Percentiles rank a stretch among this genome's conserved stretches.
Evolutionary conservation across 1,140 invertebrate genomes (phyloP).

Genomic region (Listronotus oregonensis): DNA sequence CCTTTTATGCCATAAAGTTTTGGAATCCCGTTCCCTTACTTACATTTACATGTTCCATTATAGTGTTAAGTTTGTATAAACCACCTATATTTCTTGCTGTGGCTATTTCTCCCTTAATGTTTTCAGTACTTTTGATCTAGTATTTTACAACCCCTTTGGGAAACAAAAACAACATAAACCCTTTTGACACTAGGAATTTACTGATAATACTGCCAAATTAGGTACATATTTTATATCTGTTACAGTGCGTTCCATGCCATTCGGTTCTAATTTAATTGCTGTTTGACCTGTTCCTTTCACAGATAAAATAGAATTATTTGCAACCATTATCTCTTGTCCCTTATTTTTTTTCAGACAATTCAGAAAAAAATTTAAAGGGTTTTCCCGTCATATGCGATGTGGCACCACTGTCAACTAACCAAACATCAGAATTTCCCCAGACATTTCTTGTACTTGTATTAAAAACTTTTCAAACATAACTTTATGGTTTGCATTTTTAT

Average conservation of each 20-base stretch:
- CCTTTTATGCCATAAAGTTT: conserved; percentile 33
- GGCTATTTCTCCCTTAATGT: conserved; percentile 33
- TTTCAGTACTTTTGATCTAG: conserved; percentile 25
- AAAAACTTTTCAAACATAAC: no score
- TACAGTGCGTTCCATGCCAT: conserved; percentile 15
- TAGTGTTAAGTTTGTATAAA: conserved; percentile 19
- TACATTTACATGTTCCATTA: conserved; percentile 23
- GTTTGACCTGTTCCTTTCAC: conserved; percentile 18
- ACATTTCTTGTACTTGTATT: no score
- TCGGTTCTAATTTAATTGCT: conserved; percentile 13
- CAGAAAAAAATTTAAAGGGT: no score
- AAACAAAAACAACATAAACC: conserved; percentile 29
- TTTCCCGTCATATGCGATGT: no score
- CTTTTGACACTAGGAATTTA: conserved; percentile 29
- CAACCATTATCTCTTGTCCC: no score
- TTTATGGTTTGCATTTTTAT: no score
- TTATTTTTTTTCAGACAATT: no score
- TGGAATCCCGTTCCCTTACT: conserved; percentile 11
- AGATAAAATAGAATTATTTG: conserved; percentile 19
- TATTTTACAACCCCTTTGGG: conserved; percentile 25
- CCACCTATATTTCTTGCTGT: conserved; percentile 32
- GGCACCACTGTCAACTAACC: no score
- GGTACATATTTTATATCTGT: conserved; percentile 35
- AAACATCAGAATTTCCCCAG: no score
- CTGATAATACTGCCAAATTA: conserved; percentile 35